Evolutionary conservation across 1,140 invertebrate genomes (phyloP), one percentile per base, ranked within the genome.

Genomic region (Ceratosolen solmsi): DNA sequence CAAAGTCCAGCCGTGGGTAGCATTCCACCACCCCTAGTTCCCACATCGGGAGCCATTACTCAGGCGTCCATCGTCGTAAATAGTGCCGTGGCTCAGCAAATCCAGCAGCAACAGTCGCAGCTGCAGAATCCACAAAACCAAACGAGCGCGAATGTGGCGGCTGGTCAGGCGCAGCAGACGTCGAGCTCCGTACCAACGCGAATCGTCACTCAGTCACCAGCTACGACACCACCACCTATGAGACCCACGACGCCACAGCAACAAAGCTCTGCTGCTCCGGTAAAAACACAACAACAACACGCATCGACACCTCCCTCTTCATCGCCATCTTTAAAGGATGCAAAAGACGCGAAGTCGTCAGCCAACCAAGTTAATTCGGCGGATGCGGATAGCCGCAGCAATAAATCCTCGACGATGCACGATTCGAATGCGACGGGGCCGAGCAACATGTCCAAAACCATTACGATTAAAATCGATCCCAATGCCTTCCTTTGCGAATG

Each of bases 401-500:
- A 85, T 17, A 90, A 90, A 80, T 87, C 89, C 30, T 89, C 89
- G 58, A 91, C 87, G 17, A 91, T 87, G 46, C 89, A 90, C 22
- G 87, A 87, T 1, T 86, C 89, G 17, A 89, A 63, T 27, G 1
- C 71, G 2, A 80, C 79, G 38, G 7, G 68, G n/a, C 5, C 65
- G 7, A 79, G 58, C 51, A 79, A 65, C 30, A 17, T 30, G 0
- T 41, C 73, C n/a, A 91, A 91, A 77, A 90, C 89, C 8, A 90
- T 91, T 11, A 90, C 91, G 0, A 89, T 91, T 38, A 91, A 91
- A 82, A 91, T 92, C 9, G 90, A 91, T 79, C 88, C 90, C 0
- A 92, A 93, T 63, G 92, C 94, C 0, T 98, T 94, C 90, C 93
- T 98, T 7, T 98, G 98, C 87, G 97, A 98, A 88, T 98, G 97